Evolutionary conservation across 2,113 vertebrate species (phyloP).

Genomic region (Micromys minutus): DNA sequence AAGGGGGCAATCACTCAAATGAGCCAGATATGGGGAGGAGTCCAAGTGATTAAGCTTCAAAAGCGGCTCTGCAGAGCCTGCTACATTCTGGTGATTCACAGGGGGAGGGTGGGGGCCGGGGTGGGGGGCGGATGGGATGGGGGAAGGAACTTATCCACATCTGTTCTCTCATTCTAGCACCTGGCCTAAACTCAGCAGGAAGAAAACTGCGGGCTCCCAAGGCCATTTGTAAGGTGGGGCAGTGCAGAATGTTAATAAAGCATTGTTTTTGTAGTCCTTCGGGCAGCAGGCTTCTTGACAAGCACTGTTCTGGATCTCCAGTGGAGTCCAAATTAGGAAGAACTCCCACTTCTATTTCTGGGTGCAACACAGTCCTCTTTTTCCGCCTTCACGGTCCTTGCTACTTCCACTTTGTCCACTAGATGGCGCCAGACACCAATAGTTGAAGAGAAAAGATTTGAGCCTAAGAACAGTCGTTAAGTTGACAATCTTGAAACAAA

Average conservation of each 20-base stretch:
- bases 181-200: neutral
- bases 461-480: neutral
- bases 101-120: accelerated
- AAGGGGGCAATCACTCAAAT: no score
- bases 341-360: neutral
- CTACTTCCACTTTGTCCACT: neutral
- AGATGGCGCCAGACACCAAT: slow-evolving; percentile 58
- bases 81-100: neutral
- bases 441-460: neutral
- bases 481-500: neutral
- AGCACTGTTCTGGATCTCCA: neutral
- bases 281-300: neutral
- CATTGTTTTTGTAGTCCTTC: neutral
- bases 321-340: neutral
- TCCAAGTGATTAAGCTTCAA: neutral
- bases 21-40: neutral
- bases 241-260: neutral
- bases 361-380: neutral
- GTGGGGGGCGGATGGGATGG: accelerated
- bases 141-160: accelerated
- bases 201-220: neutral
- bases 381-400: neutral
- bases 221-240: neutral
- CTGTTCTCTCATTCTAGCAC: neutral
- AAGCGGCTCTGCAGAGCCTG: neutral